A percentile compares a stretch with the other conserved stretches of the same genome.
Evolutionary conservation across 2,113 vertebrate species (phyloP).

Genomic region (Notarius quadriscutis): DNA sequence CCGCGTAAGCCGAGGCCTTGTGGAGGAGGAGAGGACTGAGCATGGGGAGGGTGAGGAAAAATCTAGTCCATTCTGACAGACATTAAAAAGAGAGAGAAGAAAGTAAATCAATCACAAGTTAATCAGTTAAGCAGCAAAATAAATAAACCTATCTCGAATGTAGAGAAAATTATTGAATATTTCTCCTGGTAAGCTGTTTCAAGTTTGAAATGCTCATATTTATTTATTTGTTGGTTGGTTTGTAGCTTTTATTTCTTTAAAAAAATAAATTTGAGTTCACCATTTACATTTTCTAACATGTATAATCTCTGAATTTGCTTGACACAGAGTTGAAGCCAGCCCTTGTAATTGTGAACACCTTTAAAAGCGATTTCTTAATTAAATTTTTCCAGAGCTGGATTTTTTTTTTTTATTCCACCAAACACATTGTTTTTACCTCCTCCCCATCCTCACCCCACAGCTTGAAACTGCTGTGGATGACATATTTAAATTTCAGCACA

Average conservation of each 20-base stretch:
- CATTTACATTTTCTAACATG: too few relatives aligned
- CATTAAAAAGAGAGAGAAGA: background rate
- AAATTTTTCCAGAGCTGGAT: too few relatives aligned
- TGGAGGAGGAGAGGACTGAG: background rate
- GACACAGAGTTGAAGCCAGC: too few relatives aligned
- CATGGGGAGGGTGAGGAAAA: background rate
- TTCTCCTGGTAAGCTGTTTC: background rate
- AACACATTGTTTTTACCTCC: background rate
- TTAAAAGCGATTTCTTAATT: too few relatives aligned
- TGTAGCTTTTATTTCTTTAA: background rate
- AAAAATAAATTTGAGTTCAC: background rate
- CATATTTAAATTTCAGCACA: constrained; percentile 58
- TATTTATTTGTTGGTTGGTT: background rate
- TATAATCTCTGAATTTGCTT: too few relatives aligned
- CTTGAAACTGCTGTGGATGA: constrained; percentile 52
- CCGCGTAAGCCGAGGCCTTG: background rate
- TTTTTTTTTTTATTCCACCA: background rate
- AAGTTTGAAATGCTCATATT: background rate
- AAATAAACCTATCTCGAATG: too few relatives aligned
- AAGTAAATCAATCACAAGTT: background rate
- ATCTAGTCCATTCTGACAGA: background rate
- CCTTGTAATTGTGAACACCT: too few relatives aligned
- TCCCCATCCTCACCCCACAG: too few relatives aligned
- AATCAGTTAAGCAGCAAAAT: background rate
- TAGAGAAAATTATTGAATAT: background rate